phyloP scores from a whole-genome alignment of 1,140 invertebrate species.

The Hormaphis cornu region DNA sequence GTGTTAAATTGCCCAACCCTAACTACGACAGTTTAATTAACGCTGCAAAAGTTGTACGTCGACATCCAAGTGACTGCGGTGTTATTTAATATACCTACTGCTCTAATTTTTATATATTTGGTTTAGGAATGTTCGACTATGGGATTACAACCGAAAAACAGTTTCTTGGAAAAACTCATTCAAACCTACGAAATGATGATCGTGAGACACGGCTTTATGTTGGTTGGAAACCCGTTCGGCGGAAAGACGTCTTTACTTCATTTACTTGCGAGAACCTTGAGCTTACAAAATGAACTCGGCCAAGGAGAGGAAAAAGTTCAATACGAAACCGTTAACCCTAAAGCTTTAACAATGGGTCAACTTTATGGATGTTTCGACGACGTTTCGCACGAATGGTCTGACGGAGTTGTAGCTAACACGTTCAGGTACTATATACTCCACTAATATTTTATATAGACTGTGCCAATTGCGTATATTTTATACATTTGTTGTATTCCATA shows the following conservation, averaged over 20 bases:
- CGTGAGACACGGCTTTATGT: conserved; percentile 73
- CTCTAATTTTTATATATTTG: background rate
- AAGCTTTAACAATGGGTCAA: conserved; percentile 84
- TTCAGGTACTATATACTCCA: conserved; percentile 50
- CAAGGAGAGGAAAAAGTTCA: conserved; percentile 39
- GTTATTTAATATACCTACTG: background rate
- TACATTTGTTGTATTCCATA: no score
- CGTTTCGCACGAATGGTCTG: conserved; percentile 86
- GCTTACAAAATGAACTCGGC: conserved; percentile 41
- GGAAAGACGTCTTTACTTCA: conserved; percentile 57
- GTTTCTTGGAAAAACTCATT: conserved; percentile 62
- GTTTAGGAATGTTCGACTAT: conserved; percentile 47
- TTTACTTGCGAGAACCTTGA: conserved; percentile 63
- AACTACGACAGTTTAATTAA: conserved; percentile 59
- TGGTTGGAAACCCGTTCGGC: conserved; percentile 64
- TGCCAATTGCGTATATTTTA: background rate
- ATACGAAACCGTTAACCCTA: conserved; percentile 70
- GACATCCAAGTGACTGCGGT: no score
- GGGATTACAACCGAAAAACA: conserved; percentile 62
- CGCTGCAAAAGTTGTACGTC: conserved; percentile 45
- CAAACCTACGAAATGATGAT: conserved; percentile 79
- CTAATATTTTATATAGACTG: background rate
- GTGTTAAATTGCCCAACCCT: conserved; percentile 58
- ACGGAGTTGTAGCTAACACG: conserved; percentile 48
- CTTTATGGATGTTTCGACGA: conserved; percentile 87